phyloP scores from a whole-genome alignment of 1,140 invertebrate species.

The Halesus radiatus region DNA sequence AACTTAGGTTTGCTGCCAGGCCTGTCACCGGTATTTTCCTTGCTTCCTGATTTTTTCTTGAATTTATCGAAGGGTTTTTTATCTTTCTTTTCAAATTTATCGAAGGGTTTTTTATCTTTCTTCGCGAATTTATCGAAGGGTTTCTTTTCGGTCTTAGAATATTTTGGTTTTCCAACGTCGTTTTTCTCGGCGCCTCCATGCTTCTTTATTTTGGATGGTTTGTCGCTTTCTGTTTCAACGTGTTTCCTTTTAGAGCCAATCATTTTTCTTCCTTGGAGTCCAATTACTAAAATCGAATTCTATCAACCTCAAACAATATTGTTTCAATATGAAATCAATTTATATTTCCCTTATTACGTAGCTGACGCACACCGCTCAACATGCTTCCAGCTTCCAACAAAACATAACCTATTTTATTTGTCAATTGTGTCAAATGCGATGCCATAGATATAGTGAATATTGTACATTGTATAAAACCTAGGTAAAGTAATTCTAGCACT shows the following conservation, averaged over 20 bases:
- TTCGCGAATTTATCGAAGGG: not conserved
- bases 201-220: conserved; percentile 19
- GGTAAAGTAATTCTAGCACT: no score
- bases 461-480: no score
- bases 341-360: no score
- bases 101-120: not conserved
- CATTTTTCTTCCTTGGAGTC: not conserved
- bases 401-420: not conserved
- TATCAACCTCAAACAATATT: no score
- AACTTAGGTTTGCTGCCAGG: not conserved
- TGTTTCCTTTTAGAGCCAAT: conserved; percentile 3
- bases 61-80: not conserved
- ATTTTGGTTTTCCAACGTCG: conserved; percentile 3
- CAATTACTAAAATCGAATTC: no score
- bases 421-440: not conserved
- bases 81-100: not conserved
- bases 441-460: not conserved
- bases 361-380: no score
- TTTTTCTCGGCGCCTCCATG: conserved; percentile 1
- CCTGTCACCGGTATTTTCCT: not conserved
- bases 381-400: no score
- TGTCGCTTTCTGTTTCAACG: not conserved
- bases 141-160: not conserved
- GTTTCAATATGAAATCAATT: no score
- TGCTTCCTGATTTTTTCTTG: not conserved